phyloP scores from a whole-genome alignment of 2,797 vertebrate genomes.

The Falco cherrug region DNA sequence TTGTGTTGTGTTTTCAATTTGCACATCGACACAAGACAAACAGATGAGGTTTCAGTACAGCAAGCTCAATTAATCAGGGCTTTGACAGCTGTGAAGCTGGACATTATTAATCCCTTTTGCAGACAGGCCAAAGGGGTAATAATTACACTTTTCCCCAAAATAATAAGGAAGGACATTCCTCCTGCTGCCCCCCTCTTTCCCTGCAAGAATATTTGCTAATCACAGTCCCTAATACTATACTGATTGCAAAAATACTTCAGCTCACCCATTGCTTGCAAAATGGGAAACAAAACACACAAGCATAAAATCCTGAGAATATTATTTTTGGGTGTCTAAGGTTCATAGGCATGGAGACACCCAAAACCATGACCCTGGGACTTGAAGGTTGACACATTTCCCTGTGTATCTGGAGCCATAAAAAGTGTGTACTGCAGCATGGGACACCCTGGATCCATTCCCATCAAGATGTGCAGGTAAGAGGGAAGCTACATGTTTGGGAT shows the following conservation, averaged over 20 bases:
- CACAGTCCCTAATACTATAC: not conserved
- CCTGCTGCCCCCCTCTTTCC: not conserved
- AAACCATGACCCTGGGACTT: not conserved
- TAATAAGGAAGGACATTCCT: not conserved
- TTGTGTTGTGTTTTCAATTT: conserved; percentile 66
- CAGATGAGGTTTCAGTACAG: conserved; percentile 65
- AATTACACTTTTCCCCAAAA: conserved; percentile 35
- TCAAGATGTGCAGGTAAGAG: rapidly evolving
- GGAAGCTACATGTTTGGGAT: not conserved
- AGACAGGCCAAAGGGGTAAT: conserved; percentile 19
- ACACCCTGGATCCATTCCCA: too few species aligned
- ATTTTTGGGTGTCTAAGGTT: not conserved
- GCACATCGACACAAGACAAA: conserved; percentile 65
- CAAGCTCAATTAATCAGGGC: conserved; percentile 60
- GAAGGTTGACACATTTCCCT: not conserved
- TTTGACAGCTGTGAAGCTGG: conserved; percentile 60
- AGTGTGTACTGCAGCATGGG: not conserved
- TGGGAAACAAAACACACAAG: not conserved
- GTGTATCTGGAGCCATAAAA: not conserved
- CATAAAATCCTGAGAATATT: not conserved
- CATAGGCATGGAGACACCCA: not conserved
- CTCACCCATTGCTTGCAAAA: not conserved
- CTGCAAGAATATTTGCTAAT: not conserved
- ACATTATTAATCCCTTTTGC: conserved; percentile 50
- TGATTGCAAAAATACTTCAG: not conserved